Conservation (phyloP, 2,113 vertebrate genomes). For the Colaptes auratus region DNA sequence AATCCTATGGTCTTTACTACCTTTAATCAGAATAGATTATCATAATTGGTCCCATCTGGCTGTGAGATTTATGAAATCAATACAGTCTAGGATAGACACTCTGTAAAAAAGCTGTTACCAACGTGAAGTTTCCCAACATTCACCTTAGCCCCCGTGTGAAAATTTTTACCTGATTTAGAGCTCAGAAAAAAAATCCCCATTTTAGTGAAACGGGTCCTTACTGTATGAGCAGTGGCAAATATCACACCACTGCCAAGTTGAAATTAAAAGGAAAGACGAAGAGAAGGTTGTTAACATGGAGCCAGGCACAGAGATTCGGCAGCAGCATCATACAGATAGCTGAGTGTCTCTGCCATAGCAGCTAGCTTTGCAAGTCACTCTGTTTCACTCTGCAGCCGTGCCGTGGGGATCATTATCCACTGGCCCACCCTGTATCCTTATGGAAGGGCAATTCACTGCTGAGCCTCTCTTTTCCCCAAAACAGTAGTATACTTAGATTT, state of each 20-base stretch:
- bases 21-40: neutral
- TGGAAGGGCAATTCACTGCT: neutral
- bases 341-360: neutral
- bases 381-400: neutral
- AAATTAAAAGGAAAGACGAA: neutral
- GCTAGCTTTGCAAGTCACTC: neutral
- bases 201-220: neutral
- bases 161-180: constrained; percentile 20
- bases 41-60: constrained; percentile 5
- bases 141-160: neutral
- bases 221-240: neutral
- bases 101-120: neutral
- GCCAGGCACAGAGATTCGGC: neutral
- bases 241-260: rapidly evolving
- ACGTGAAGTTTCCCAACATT: neutral
- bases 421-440: neutral
- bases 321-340: neutral
- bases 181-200: neutral
- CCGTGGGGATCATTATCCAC: rapidly evolving
- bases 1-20: neutral
- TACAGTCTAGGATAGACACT: neutral
- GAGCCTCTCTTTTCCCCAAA: neutral
- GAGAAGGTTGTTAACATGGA: neutral
- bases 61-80: constrained; percentile 9
- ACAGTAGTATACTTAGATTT: neutral